Percentiles rank a stretch among this genome's conserved stretches.
Evolutionary conservation across 2,888 invertebrate species (phyloP).

Genomic region (Amphipyra tragopoginis): DNA sequence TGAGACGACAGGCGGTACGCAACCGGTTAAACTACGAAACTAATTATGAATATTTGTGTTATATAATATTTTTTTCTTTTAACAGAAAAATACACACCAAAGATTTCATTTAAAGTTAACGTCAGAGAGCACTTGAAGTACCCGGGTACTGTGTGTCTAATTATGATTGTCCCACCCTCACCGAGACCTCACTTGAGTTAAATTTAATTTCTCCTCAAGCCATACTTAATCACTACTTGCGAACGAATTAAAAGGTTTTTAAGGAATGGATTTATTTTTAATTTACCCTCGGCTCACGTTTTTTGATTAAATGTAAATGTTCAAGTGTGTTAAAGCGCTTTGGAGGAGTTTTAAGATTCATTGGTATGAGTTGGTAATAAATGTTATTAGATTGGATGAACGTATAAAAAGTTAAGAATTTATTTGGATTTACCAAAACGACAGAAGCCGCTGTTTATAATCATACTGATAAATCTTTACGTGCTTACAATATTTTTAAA

Average conservation of each 20-base stretch:
- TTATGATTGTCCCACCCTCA: slow-evolving; percentile 49
- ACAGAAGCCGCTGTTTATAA: too few species aligned
- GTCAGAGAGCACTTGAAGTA: slow-evolving; percentile 5
- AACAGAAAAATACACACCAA: slow-evolving; percentile 1
- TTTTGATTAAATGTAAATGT: slow-evolving; percentile 2
- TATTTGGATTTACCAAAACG: too few species aligned
- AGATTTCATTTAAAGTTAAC: slow-evolving; percentile 27
- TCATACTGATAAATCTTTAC: too few species aligned
- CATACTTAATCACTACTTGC: slow-evolving; percentile 42
- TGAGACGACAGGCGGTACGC: too few species aligned
- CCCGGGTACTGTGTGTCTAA: slow-evolving; percentile 37
- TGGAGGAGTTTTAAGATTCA: too few species aligned
- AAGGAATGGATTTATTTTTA: slow-evolving; percentile 21
- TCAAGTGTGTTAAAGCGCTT: too few species aligned
- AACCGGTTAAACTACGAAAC: too few species aligned
- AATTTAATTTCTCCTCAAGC: slow-evolving; percentile 46
- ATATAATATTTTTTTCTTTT: neutral
- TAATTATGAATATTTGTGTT: too few species aligned
- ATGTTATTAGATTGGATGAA: too few species aligned
- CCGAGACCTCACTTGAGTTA: slow-evolving; percentile 43
- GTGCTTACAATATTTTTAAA: too few species aligned
- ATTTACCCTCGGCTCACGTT: slow-evolving; percentile 28
- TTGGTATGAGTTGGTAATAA: too few species aligned
- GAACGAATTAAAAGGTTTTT: slow-evolving; percentile 46
- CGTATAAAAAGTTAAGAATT: too few species aligned